Evolutionary conservation across 2,113 vertebrate genomes (phyloP), one percentile per base, ranked within the genome.

Genomic region (Myodes glareolus): DNA sequence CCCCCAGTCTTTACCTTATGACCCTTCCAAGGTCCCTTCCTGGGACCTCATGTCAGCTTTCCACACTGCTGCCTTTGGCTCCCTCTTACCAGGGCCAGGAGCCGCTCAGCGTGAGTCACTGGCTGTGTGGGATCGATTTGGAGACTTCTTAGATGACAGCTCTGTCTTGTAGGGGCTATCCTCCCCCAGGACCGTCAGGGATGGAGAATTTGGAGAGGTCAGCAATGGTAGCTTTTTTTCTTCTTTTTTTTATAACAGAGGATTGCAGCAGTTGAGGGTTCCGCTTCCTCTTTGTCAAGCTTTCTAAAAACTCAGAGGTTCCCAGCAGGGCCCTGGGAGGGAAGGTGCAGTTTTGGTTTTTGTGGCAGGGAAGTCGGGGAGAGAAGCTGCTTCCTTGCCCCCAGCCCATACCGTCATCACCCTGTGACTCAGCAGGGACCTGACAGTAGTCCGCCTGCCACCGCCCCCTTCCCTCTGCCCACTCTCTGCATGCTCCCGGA

Each of bases 221-320:
- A 96, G 94, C 91, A 88, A 50, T 85, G 52, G 42, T 55, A 73
- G 8, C 68, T 70, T 29, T 7, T 4, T 45, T 68, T 72, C 21
- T 76, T 78, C 17, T 61, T 23, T 23, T 23, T 39, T 61, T 61
- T 39, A 29, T 84, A 63, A 42, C 52, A 0, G 42, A 47, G 55
- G 84, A 5, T 67, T 63, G 61, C n/a, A 25, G 58, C 21, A 5
- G 90, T 23, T 2, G 3, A 63, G 52, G 68, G 67, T 61, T 39
- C 90, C 0, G 42, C 93, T 98, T 98, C 98, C 97, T 93, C 95
- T 96, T 77, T 31, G 80, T 31, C 19, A 8, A 8, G 92, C 95
- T 96, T 97, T 97, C 93, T 93, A 88, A 97, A 96, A 93, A 88
- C 2, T 31, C 82, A 67, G 85, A 11, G 55, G 93, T 93, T 97